These are phyloP conservation scores for Drosophila prosaltans DNA, from an alignment of 1,140 invertebrate genomes.

Conservation along the genomic window DNA sequence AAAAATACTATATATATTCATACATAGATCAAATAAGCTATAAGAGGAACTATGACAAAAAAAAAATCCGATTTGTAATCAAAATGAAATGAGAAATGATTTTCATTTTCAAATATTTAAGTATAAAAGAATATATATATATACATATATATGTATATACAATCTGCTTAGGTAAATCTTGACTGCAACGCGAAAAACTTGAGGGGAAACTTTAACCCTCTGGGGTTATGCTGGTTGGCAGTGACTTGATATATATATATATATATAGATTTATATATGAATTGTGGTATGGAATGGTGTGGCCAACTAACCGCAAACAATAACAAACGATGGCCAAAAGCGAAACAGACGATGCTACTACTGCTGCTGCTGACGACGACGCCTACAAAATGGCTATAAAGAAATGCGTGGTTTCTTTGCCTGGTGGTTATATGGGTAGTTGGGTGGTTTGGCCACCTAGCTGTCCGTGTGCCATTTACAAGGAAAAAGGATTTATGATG, in stretches of 20 bases:
- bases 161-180: constrained; percentile 12
- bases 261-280: constrained; percentile 20
- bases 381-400: constrained; percentile 45
- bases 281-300: constrained; percentile 16
- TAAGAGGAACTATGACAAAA: not conserved
- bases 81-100: constrained; percentile 1
- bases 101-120: constrained; percentile 7
- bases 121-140: not conserved
- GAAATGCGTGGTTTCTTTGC: constrained; percentile 3
- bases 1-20: constrained; percentile 7
- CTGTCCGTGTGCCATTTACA: constrained; percentile 66
- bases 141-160: not conserved
- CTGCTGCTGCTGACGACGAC: constrained; percentile 25
- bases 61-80: constrained; percentile 5
- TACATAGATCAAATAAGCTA: constrained; percentile 1
- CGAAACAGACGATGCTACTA: constrained; percentile 62
- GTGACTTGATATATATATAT: constrained; percentile 53
- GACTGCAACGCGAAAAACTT: constrained; percentile 23
- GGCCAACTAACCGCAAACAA: constrained; percentile 77
- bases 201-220: constrained; percentile 9
- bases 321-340: constrained; percentile 77
- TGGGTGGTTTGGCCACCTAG: constrained; percentile 6
- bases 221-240: constrained; percentile 38
- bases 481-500: constrained; percentile 76
- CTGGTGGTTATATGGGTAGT: not conserved